phyloP scores from a whole-genome alignment of 1,140 invertebrate species.

The Heliconius nattereri region DNA sequence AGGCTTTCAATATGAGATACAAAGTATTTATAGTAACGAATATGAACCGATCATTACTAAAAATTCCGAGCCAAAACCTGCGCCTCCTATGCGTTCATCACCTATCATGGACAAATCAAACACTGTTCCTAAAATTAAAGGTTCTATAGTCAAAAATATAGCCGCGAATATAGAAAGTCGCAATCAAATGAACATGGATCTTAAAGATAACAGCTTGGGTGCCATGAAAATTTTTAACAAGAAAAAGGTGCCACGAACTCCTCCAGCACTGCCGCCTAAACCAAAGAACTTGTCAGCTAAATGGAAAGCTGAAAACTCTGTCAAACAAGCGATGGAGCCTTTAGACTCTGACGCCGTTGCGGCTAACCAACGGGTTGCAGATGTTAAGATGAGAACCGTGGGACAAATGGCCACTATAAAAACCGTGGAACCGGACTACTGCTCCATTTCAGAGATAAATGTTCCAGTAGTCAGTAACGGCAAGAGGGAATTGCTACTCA shows the following conservation, averaged over 20 bases:
- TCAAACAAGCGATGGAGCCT: constrained; percentile 68
- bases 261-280: constrained; percentile 86
- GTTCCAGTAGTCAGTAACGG: constrained; percentile 82
- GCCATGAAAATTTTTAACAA: constrained; percentile 79
- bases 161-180: constrained; percentile 84
- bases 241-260: constrained; percentile 83
- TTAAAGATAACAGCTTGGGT: constrained; percentile 63
- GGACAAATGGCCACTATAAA: constrained; percentile 75
- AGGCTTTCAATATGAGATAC: constrained; percentile 82
- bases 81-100: constrained; percentile 59
- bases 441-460: constrained; percentile 85
- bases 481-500: constrained; percentile 77
- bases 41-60: constrained; percentile 84
- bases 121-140: constrained; percentile 69
- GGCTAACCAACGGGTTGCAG: constrained; percentile 83
- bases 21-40: constrained; percentile 84
- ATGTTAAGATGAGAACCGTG: constrained; percentile 81
- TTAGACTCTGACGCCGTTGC: constrained; percentile 84
- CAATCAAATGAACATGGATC: constrained; percentile 68
- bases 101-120: constrained; percentile 50
- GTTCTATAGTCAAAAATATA: constrained; percentile 80
- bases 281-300: constrained; percentile 85
- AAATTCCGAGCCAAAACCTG: constrained; percentile 69
- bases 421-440: constrained; percentile 83
- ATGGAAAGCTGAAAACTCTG: constrained; percentile 80